Percentiles rank a stretch among this genome's conserved stretches.
These are phyloP conservation scores for Leptarthrus brevirostris DNA, from an alignment of 2,888 invertebrate species.

Conservation along the genomic window DNA sequence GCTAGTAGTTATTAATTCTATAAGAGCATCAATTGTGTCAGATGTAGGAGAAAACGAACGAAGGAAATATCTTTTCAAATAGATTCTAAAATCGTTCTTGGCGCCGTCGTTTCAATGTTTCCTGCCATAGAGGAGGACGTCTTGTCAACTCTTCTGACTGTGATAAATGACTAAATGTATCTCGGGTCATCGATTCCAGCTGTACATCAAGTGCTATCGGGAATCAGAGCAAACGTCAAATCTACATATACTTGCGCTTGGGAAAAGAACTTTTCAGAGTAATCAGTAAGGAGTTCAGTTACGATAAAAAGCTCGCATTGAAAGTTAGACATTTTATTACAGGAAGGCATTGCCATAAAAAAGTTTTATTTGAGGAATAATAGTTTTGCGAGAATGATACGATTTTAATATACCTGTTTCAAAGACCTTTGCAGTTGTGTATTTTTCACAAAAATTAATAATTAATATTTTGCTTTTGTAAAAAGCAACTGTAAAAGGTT, in stretches of 20 bases:
- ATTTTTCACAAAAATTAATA: too few relatives aligned
- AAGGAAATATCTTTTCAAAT: neutral
- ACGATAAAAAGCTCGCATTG: too few relatives aligned
- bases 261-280: too few relatives aligned
- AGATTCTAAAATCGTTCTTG: slow-evolving; percentile 4
- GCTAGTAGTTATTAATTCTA: slow-evolving; percentile 27
- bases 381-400: too few relatives aligned
- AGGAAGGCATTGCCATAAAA: too few relatives aligned
- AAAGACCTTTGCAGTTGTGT: too few relatives aligned
- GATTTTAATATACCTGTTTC: too few relatives aligned
- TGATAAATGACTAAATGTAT: slow-evolving; percentile 25
- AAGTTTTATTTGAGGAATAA: too few relatives aligned
- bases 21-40: slow-evolving; percentile 28
- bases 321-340: too few relatives aligned
- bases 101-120: slow-evolving; percentile 1
- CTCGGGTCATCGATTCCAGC: slow-evolving; percentile 12
- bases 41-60: neutral
- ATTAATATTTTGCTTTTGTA: too few relatives aligned
- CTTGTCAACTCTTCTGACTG: slow-evolving; percentile 23
- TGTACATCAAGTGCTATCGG: slow-evolving; percentile 24
- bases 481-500: too few relatives aligned
- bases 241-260: slow-evolving; percentile 2
- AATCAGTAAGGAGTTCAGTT: too few relatives aligned
- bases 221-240: slow-evolving; percentile 18
- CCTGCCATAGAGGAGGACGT: neutral